These are phyloP conservation scores for Hylomyscus alleni DNA, from an alignment of 2,797 vertebrate genomes.

Conservation along the genomic window DNA sequence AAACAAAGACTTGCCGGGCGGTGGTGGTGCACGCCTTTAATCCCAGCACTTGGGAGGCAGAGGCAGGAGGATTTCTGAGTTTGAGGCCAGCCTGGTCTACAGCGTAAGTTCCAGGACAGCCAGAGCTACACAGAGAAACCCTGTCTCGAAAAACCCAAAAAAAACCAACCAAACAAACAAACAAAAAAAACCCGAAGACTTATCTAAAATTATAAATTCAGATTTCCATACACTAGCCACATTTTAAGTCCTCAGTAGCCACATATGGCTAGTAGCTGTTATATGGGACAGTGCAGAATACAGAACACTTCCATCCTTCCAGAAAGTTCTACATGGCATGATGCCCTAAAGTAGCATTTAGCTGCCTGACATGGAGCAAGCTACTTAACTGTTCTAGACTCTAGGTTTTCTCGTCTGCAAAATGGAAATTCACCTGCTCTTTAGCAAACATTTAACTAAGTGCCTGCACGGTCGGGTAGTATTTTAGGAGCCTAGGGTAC, in stretches of 20 bases:
- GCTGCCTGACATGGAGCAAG: background rate
- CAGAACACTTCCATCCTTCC: background rate
- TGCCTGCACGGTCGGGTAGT: background rate
- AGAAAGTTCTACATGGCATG: background rate
- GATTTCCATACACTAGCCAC: background rate
- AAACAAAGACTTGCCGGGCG: too few relatives aligned
- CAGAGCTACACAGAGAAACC: too few relatives aligned
- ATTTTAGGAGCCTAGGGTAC: background rate
- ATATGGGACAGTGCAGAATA: background rate
- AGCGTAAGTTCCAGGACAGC: too few relatives aligned
- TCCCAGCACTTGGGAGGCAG: too few relatives aligned
- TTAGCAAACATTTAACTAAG: background rate
- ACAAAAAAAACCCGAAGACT: too few relatives aligned
- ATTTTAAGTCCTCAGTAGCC: background rate
- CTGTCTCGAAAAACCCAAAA: too few relatives aligned
- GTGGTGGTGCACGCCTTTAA: too few relatives aligned
- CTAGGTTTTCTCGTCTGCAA: conserved; percentile 8
- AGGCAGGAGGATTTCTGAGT: too few relatives aligned
- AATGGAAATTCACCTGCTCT: background rate
- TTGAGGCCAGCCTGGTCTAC: too few relatives aligned
- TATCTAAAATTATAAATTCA: background rate
- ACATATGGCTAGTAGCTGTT: background rate
- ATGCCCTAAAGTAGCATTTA: background rate
- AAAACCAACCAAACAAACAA: too few relatives aligned
- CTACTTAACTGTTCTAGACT: background rate